phyloP scores from a whole-genome alignment of 2,888 invertebrate genomes.

The Saturnia pavonia region DNA sequence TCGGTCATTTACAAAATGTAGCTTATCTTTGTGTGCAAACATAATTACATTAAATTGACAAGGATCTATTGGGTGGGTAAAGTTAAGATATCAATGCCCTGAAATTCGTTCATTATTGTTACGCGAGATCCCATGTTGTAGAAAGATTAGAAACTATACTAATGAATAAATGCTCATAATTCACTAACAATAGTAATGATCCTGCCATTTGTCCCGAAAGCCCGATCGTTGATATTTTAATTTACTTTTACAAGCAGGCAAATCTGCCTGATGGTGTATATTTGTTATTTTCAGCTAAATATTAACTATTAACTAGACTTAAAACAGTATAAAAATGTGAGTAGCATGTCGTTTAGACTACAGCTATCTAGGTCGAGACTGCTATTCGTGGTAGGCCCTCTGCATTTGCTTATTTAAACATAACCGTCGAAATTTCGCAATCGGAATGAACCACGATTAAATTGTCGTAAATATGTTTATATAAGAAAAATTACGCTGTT shows the following conservation, averaged over 20 bases:
- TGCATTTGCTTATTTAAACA: slow-evolving; percentile 10
- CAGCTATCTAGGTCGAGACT: slow-evolving; percentile 9
- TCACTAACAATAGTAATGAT: too few species aligned
- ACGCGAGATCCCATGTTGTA: too few species aligned
- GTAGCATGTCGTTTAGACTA: slow-evolving; percentile 9
- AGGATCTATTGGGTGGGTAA: too few species aligned
- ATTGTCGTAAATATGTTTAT: slow-evolving; percentile 15
- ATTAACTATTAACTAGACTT: background rate
- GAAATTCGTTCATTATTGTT: too few species aligned
- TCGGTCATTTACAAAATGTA: too few species aligned
- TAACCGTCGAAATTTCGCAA: slow-evolving; percentile 21
- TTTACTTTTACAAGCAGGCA: background rate
- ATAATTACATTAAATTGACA: too few species aligned
- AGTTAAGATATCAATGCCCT: too few species aligned
- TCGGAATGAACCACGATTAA: slow-evolving; percentile 17
- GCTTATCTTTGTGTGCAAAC: too few species aligned
- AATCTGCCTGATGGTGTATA: background rate
- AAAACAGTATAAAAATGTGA: slow-evolving; percentile 9
- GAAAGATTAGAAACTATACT: too few species aligned
- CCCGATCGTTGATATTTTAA: background rate
- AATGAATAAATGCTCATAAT: too few species aligned
- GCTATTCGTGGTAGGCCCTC: slow-evolving; percentile 15
- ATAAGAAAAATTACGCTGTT: slow-evolving; percentile 15
- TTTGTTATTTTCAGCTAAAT: background rate
- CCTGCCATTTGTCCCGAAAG: background rate